Conservation (phyloP, 1,140 invertebrate species). For the Lasioglossum baleicum region DNA sequence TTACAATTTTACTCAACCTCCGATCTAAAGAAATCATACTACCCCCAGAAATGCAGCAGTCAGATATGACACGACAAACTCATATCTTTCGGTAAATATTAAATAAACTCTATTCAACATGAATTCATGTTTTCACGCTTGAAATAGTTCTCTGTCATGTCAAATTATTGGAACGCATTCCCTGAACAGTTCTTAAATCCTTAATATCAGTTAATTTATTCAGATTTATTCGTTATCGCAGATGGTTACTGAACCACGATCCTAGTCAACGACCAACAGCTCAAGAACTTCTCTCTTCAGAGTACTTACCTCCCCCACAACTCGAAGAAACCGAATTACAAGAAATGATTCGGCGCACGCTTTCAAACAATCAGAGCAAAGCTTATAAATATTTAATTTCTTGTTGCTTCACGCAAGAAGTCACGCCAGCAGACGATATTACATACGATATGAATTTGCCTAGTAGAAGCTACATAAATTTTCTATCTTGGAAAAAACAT, state of each 20-base stretch:
- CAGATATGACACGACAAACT: slow-evolving; percentile 75
- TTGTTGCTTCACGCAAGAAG: slow-evolving; percentile 85
- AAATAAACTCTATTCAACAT: background rate
- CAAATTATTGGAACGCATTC: background rate
- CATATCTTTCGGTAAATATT: slow-evolving; percentile 76
- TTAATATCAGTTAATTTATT: background rate
- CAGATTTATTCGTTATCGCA: slow-evolving; percentile 50
- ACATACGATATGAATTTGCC: slow-evolving; percentile 86
- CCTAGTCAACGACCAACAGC: slow-evolving; percentile 90
- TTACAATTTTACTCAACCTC: slow-evolving; percentile 86
- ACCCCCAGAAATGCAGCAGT: slow-evolving; percentile 82
- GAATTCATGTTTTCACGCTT: too few species aligned
- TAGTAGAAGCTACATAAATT: slow-evolving; percentile 68
- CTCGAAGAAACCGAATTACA: slow-evolving; percentile 90
- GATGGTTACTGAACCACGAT: slow-evolving; percentile 93
- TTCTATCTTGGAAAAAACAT: slow-evolving; percentile 52
- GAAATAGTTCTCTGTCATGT: too few species aligned
- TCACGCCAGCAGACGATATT: slow-evolving; percentile 85
- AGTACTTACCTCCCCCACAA: slow-evolving; percentile 88
- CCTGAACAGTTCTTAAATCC: too few species aligned
- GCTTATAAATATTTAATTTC: slow-evolving; percentile 89
- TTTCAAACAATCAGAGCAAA: slow-evolving; percentile 90
- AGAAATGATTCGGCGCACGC: slow-evolving; percentile 87
- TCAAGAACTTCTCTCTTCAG: slow-evolving; percentile 89
- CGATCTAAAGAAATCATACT: slow-evolving; percentile 85